phyloP scores from a whole-genome alignment of 1,140 invertebrate genomes.

The Orussus abietinus region DNA sequence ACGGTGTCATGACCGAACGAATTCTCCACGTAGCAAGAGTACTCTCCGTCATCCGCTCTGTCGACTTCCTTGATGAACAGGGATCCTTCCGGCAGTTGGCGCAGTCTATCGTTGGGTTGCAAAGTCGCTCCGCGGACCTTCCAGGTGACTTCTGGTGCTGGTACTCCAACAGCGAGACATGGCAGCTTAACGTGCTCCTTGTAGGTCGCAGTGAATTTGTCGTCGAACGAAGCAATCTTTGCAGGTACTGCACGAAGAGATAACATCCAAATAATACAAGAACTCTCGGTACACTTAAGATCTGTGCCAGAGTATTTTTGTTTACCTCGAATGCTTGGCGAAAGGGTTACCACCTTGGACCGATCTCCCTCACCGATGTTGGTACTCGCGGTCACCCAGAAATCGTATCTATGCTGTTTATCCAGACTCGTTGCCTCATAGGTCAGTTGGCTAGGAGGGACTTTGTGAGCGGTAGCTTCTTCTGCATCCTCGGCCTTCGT shows the following conservation, averaged over 20 bases:
- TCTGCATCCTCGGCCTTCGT: slow-evolving; percentile 71
- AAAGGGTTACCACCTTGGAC: slow-evolving; percentile 78
- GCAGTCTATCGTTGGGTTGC: slow-evolving; percentile 70
- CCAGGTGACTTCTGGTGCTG: slow-evolving; percentile 84
- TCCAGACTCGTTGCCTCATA: slow-evolving; percentile 80
- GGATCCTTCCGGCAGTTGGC: slow-evolving; percentile 83
- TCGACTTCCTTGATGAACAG: slow-evolving; percentile 85
- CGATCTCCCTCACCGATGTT: slow-evolving; percentile 89
- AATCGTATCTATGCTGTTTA: slow-evolving; percentile 79
- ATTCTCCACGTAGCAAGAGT: slow-evolving; percentile 89
- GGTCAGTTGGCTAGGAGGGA: slow-evolving; percentile 54
- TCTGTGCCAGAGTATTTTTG: slow-evolving; percentile 3
- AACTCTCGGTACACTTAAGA: slow-evolving; percentile 2
- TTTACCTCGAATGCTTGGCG: slow-evolving; percentile 75
- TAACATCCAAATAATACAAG: slow-evolving; percentile 11
- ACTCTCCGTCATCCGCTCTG: slow-evolving; percentile 84
- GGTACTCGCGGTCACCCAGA: slow-evolving; percentile 92
- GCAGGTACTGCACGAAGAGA: slow-evolving; percentile 74
- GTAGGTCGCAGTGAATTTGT: slow-evolving; percentile 83
- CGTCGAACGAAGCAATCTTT: slow-evolving; percentile 89
- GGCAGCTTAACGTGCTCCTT: slow-evolving; percentile 88
- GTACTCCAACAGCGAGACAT: slow-evolving; percentile 85
- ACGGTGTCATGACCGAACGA: slow-evolving; percentile 88
- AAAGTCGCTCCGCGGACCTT: slow-evolving; percentile 68
- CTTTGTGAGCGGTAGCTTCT: slow-evolving; percentile 67